Base-by-base conservation (phyloP, 2,113 vertebrate genomes). In the Condylura cristata region DNA sequence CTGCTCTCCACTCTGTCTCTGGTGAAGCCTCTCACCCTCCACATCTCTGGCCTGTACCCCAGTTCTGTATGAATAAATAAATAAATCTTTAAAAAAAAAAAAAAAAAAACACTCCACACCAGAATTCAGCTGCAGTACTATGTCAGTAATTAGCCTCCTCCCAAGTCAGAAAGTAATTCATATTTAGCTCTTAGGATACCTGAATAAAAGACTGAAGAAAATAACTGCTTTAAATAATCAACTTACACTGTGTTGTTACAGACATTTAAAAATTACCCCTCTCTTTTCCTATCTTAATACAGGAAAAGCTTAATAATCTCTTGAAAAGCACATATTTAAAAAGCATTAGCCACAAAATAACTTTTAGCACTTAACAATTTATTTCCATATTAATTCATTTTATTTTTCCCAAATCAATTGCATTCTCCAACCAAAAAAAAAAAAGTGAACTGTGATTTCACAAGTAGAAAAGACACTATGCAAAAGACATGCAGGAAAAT, bases 281-380 rank as follows among this genome's bases (percentile, higher is more conserved):
- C 51, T 72, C 3, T 88, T 58, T 85, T 86, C 48, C 75, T 41
- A 91, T 89, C 78, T 93, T 41, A 89, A 75, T 51, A 58, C 34
- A 91, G 83, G 58, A 92, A 95, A 89, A 44, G 20, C 26, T 90
- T 84, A 92, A 88, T 65, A 75, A 85, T 71, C 60, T 93, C 66
- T 94, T 90, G 13, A 41, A 37, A 93, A 86, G 51, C 34, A 46
- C 61, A 80, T 56, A 68, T 60, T 78, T 63, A 79, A 86, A 79
- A 86, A 91, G 34, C 74, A 91, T 74, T 70, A 41, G 28, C 18
- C 53, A 80, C 44, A 32, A 75, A 85, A 93, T 78, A 48, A 72
- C 44, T 9, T 3, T 39, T 72, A 78, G 70, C 60, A 34, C 16
- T 90, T 78, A 94, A 86, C 71, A 93, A 51, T 53, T 6, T 41